Conservation (phyloP, 2,888 invertebrate genomes). For the Halictus quadricinctus region DNA sequence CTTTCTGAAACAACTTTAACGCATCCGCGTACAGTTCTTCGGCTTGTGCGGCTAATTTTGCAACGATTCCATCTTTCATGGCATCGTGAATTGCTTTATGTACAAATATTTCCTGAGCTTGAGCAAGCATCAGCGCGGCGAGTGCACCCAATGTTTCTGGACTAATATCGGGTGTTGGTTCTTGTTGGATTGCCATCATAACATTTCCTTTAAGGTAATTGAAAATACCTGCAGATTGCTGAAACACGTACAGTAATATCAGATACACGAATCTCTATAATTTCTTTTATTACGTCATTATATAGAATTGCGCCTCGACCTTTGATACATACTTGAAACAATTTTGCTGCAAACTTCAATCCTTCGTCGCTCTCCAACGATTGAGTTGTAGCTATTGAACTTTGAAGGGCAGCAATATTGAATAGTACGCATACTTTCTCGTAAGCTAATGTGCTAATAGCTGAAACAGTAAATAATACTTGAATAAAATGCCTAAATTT, state of each 20-base stretch:
- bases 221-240: constrained; percentile 96
- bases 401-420: constrained; percentile 97
- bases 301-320: not conserved
- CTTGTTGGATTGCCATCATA: constrained; percentile 93
- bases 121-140: constrained; percentile 95
- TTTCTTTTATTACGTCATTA: not conserved
- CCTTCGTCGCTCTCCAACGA: constrained; percentile 95
- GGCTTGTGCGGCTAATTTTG: constrained; percentile 95
- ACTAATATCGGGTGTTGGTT: constrained; percentile 97
- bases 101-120: constrained; percentile 98
- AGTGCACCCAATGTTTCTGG: constrained; percentile 96
- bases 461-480: constrained; percentile 82
- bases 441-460: constrained; percentile 93
- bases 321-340: constrained; percentile 88
- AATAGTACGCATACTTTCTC: constrained; percentile 98
- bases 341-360: constrained; percentile 94
- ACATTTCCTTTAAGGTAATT: constrained; percentile 91
- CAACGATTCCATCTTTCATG: constrained; percentile 97
- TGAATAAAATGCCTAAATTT: not conserved
- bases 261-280: not conserved
- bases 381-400: constrained; percentile 92
- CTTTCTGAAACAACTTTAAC: constrained; percentile 92
- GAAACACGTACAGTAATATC: constrained; percentile 27
- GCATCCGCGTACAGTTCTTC: constrained; percentile 98
- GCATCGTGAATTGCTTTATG: constrained; percentile 96